Conservation (phyloP, 2,888 invertebrate species). For the Callinectes sapidus region DNA sequence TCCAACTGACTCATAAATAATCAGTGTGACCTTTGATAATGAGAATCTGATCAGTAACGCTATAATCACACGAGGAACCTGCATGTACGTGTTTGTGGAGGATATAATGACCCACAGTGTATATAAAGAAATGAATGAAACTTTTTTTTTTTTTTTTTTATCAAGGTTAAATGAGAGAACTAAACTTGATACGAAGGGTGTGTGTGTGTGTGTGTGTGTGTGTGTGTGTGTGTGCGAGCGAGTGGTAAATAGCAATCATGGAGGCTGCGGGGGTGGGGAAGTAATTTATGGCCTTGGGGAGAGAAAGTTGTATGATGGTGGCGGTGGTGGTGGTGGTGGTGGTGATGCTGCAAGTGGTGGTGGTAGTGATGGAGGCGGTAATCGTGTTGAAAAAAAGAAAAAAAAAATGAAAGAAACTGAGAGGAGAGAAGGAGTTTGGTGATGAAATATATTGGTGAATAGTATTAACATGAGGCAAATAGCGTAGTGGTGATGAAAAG, state of each 20-base stretch:
- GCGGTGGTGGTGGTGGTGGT: conserved; percentile 6
- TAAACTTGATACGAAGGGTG: too few relatives aligned
- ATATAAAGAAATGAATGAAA: background rate
- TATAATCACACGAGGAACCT: background rate
- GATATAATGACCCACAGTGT: background rate
- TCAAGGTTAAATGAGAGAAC: too few relatives aligned
- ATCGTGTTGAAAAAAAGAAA: background rate
- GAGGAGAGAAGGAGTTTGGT: background rate
- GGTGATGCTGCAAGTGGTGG: background rate
- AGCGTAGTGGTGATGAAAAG: background rate
- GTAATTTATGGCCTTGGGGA: background rate
- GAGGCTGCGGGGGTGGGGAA: background rate
- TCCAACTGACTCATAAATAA: too few relatives aligned
- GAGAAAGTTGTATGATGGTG: conserved; percentile 11
- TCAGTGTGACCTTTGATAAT: too few relatives aligned
- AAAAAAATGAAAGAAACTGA: background rate
- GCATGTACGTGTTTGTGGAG: background rate
- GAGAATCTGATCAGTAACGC: background rate
- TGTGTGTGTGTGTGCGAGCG: conserved; percentile 27
- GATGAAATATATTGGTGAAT: background rate
- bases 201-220: conserved; percentile 29
- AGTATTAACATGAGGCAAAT: background rate
- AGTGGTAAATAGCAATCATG: background rate
- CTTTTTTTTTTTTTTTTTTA: background rate
- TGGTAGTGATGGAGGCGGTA: background rate